Conservation (phyloP, 92 coral and sea anemone species). For the Nematostella vectensis region DNA sequence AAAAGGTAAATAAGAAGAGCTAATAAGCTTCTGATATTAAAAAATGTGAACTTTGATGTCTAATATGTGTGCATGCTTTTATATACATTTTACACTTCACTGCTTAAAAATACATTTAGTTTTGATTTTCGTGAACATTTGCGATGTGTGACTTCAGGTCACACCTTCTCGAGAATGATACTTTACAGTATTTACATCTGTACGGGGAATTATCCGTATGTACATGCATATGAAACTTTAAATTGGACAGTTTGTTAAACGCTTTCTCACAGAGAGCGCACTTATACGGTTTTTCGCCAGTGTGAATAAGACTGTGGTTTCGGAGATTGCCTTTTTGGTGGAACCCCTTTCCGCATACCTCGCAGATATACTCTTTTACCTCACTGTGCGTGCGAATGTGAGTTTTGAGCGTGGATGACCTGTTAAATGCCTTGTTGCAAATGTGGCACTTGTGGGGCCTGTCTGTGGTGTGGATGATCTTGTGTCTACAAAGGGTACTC, state of each 20-base stretch:
- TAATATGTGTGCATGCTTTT: no score
- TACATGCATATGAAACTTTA: slow-evolving; percentile 79
- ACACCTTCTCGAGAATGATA: slow-evolving; percentile 71
- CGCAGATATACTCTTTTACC: slow-evolving; percentile 68
- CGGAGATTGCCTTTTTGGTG: slow-evolving; percentile 87
- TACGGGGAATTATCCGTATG: slow-evolving; percentile 82
- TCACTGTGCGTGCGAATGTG: slow-evolving; percentile 78
- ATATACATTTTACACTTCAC: no score
- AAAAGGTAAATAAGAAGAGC: no score
- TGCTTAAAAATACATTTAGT: no score
- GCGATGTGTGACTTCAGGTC: slow-evolving; percentile 64
- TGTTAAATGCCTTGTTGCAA: slow-evolving; percentile 75
- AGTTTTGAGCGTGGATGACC: slow-evolving; percentile 79
- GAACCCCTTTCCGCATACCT: slow-evolving; percentile 76
- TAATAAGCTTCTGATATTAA: no score
- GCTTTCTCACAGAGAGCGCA: slow-evolving; percentile 73
- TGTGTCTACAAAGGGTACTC: slow-evolving; percentile 78
- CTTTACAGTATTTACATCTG: slow-evolving; percentile 66
- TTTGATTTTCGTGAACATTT: slow-evolving; percentile 35
- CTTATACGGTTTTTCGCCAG: slow-evolving; percentile 81
- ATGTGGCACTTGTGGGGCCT: slow-evolving; percentile 78
- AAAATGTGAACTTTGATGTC: no score
- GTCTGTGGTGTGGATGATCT: slow-evolving; percentile 76
- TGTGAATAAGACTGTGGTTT: slow-evolving; percentile 75
- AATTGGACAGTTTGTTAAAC: slow-evolving; percentile 76